These are phyloP conservation scores for Ormyrus nitidulus DNA, from an alignment of 2,888 invertebrate genomes.

Conservation along the genomic window DNA sequence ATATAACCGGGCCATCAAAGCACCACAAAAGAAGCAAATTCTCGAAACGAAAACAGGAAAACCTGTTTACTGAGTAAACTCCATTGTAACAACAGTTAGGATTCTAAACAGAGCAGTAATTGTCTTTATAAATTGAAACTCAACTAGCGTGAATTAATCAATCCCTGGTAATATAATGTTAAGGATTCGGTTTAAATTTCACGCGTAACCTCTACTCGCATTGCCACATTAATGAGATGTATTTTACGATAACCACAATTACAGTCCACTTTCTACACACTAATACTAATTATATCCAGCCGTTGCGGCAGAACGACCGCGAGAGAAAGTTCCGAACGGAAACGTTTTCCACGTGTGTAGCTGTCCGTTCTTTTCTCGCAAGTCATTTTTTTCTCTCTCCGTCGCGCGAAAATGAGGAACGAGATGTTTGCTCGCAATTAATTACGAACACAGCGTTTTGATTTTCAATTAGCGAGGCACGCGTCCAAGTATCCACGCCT, in stretches of 20 bases:
- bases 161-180: constrained; percentile 49
- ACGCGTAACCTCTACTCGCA: constrained; percentile 45
- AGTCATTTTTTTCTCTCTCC: constrained; percentile 18
- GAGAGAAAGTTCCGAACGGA: constrained; percentile 64
- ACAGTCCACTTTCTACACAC: constrained; percentile 65
- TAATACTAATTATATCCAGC: constrained; percentile 50
- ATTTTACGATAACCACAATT: constrained; percentile 59
- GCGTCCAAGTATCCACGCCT: not conserved
- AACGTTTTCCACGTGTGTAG: not conserved
- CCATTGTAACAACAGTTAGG: too few species aligned
- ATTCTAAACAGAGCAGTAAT: too few species aligned
- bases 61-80: too few species aligned
- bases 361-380: constrained; percentile 2
- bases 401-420: not conserved
- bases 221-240: constrained; percentile 56
- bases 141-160: constrained; percentile 44
- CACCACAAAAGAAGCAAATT: too few species aligned
- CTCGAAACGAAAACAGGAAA: too few species aligned
- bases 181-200: constrained; percentile 54
- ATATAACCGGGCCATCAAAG: too few species aligned
- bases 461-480: constrained; percentile 36
- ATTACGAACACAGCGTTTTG: constrained; percentile 30
- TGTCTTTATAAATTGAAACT: not conserved
- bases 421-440: constrained; percentile 9
- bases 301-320: constrained; percentile 66